These are phyloP conservation scores for Gonioctena quinquepunctata DNA, from an alignment of 1,140 invertebrate species.

Conservation along the genomic window DNA sequence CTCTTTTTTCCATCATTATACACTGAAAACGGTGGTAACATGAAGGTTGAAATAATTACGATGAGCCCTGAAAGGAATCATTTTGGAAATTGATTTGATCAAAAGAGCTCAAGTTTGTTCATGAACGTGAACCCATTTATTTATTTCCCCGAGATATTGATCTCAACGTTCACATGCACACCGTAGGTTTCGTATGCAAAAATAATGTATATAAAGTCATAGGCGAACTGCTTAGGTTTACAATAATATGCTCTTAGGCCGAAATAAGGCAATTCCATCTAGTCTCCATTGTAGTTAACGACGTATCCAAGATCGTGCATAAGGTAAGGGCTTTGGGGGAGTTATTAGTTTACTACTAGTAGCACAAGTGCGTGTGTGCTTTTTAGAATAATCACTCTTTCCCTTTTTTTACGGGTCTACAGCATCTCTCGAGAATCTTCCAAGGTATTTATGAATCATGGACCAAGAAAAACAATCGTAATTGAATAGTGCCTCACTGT, in stretches of 20 bases:
- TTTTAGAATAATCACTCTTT: conserved; percentile 10
- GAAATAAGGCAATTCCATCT: neutral
- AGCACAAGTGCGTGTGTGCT: neutral
- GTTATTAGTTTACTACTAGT: neutral
- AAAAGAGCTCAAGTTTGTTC: no score
- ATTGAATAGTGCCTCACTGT: no score
- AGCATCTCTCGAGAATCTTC: conserved; percentile 18
- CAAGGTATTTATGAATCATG: neutral
- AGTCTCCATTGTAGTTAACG: conserved; percentile 23
- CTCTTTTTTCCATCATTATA: no score
- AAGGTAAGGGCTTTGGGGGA: conserved; percentile 15
- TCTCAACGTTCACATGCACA: no score
- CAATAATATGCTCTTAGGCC: conserved; percentile 6
- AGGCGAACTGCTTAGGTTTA: neutral
- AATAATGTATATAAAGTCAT: neutral
- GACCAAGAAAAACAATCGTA: no score
- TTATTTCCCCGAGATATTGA: no score
- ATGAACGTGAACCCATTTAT: no score
- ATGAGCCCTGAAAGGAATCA: no score
- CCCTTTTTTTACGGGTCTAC: neutral
- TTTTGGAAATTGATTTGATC: no score
- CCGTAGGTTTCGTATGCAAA: neutral
- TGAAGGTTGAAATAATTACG: no score
- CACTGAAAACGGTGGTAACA: no score
- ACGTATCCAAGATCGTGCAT: conserved; percentile 8